Base-by-base conservation (phyloP, 2,888 invertebrate species). In the Stratiomys singularior region DNA sequence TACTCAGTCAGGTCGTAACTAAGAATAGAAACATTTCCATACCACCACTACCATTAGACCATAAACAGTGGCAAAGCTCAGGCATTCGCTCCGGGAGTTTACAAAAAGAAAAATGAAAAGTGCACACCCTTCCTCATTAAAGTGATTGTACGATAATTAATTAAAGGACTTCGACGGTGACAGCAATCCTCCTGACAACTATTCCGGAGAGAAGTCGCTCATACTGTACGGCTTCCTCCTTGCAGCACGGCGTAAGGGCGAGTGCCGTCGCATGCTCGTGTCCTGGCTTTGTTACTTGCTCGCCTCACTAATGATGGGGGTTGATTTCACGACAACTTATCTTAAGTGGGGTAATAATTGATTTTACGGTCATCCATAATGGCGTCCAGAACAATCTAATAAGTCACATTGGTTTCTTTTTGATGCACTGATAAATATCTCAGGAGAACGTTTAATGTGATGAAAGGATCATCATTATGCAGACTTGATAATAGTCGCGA, bases 71-170 rank as follows among this genome's bases (percentile, higher is more conserved):
- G 52, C 52, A 52, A 52, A 52, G 52, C 52, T 52, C 18, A 52
- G 18, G 52, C 52, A 52, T 15, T 52, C 52, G 15, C 52, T n/a
- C n/a, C 15, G 9, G 56, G 21, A 21, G 44, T 30, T n/a, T 18
- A 44, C 23, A 37, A 72, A 76, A 77, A 80, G 72, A 78, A 79
- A 80, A 79, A 78, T 77, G 74, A 79, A 80, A 76, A 78, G 74
- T 80, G 80, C 78, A 79, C 79, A 76, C 77, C 78, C 78, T 77
- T 67, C 77, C 76, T 81, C 81, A 81, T 81, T 81, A 81, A 81
- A 81, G 80, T 81, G 81, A 81, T 82, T 81, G 82, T 80, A 81
- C 81, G 81, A 81, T 82, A 82, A 82, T 82, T 82, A 82, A 82
- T 82, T 82, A 81, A 81, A 82, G 80, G 80, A 28, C 58, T 58